Conservation (phyloP, 1,140 invertebrate species). For the Camponotus floridanus region DNA sequence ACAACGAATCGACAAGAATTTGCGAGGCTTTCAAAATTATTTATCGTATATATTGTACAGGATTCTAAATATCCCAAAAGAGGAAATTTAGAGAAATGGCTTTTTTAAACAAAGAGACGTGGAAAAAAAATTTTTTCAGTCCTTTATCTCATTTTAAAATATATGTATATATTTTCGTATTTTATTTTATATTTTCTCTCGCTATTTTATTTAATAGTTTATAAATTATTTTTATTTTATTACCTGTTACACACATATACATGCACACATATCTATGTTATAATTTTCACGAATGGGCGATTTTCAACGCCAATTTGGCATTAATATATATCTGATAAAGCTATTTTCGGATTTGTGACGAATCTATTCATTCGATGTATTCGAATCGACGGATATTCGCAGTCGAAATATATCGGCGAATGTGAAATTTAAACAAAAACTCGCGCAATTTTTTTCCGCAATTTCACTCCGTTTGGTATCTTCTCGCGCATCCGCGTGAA, state of each 20-base stretch:
- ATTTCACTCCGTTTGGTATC: background rate
- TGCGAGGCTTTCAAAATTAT: constrained; percentile 19
- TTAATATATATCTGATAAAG: background rate
- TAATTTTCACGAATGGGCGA: background rate
- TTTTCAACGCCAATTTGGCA: background rate
- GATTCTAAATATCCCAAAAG: background rate
- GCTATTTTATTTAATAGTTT: background rate
- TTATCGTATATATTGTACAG: background rate
- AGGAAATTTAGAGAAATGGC: background rate
- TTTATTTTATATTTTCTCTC: background rate
- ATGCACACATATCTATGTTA: background rate
- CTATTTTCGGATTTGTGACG: background rate
- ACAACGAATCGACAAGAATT: constrained; percentile 5
- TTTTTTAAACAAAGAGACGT: background rate
- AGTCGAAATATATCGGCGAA: background rate
- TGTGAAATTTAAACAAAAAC: background rate
- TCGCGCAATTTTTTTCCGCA: background rate
- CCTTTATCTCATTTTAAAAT: background rate
- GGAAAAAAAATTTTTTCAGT: background rate
- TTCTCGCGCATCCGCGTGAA: background rate
- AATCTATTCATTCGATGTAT: background rate
- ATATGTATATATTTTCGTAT: background rate
- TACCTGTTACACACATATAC: background rate
- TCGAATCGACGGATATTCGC: background rate
- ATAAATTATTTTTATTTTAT: constrained; percentile 2